A percentile compares a stretch with the other conserved stretches of the same genome.
These are phyloP conservation scores for Mastomys coucha DNA, from an alignment of 2,113 vertebrate genomes.

Conservation along the genomic window DNA sequence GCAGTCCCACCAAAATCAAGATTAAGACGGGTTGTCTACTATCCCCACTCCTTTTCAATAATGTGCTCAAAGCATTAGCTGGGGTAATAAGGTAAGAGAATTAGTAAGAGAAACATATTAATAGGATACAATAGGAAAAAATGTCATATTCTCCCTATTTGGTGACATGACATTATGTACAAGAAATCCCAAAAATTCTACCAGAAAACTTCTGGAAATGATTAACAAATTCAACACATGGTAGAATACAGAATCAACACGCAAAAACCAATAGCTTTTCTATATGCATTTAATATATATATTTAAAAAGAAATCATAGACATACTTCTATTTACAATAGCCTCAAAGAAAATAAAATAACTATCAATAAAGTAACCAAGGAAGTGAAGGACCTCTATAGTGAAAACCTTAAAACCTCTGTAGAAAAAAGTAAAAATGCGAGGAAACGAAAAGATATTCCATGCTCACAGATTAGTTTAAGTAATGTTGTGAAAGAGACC, in stretches of 20 bases:
- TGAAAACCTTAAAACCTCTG: neutral
- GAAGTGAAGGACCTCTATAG: neutral
- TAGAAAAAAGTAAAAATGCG: neutral
- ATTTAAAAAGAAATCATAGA: neutral
- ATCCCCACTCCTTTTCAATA: neutral
- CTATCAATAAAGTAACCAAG: neutral
- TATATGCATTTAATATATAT: neutral
- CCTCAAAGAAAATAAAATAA: neutral
- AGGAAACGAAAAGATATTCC: neutral
- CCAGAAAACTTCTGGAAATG: neutral
- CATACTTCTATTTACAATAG: neutral
- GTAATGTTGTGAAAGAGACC: neutral
- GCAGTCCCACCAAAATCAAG: neutral
- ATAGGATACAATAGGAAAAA: neutral
- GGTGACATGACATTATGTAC: neutral
- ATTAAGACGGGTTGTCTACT: neutral
- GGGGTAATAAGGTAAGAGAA: neutral
- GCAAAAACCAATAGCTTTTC: neutral
- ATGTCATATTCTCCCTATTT: neutral
- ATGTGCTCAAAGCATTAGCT: neutral
- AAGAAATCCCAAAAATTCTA: neutral
- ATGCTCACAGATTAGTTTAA: neutral
- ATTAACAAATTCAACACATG: neutral
- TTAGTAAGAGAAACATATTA: neutral
- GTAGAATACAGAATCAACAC: neutral